Evolutionary conservation across 2,888 invertebrate genomes (phyloP).

Genomic region (Phorcus lineatus): DNA sequence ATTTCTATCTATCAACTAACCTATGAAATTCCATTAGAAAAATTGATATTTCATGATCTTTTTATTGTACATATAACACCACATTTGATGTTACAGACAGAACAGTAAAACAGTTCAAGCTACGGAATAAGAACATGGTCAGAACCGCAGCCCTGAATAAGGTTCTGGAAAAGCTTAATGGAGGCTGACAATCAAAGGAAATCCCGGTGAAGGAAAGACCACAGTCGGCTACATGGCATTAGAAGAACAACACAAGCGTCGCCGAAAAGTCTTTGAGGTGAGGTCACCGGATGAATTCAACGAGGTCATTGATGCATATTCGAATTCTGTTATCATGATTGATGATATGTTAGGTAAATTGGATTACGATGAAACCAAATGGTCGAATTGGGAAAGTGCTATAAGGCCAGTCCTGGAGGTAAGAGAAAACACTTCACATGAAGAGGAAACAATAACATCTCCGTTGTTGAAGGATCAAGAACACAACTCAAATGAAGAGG

Average conservation of each 20-base stretch:
- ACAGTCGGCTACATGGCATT: neutral
- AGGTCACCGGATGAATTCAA: neutral
- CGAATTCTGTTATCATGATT: neutral
- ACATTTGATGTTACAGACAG: no score
- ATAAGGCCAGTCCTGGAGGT: neutral
- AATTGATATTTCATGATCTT: no score
- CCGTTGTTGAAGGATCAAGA: no score
- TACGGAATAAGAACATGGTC: slow-evolving; percentile 37
- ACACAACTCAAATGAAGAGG: no score
- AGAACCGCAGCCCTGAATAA: neutral
- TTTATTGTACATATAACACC: no score
- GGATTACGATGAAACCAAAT: neutral
- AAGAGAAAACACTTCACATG: neutral
- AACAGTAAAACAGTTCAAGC: no score
- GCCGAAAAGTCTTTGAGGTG: neutral
- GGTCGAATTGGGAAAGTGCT: neutral
- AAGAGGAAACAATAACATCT: neutral
- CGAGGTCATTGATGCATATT: neutral
- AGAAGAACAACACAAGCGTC: neutral
- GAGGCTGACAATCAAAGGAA: neutral
- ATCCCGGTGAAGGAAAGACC: neutral
- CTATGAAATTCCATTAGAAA: no score
- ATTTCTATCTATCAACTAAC: no score
- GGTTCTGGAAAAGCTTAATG: neutral
- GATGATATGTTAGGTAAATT: neutral